These are phyloP conservation scores for Eumerus sabulonum DNA, from an alignment of 2,888 invertebrate species.

Conservation along the genomic window DNA sequence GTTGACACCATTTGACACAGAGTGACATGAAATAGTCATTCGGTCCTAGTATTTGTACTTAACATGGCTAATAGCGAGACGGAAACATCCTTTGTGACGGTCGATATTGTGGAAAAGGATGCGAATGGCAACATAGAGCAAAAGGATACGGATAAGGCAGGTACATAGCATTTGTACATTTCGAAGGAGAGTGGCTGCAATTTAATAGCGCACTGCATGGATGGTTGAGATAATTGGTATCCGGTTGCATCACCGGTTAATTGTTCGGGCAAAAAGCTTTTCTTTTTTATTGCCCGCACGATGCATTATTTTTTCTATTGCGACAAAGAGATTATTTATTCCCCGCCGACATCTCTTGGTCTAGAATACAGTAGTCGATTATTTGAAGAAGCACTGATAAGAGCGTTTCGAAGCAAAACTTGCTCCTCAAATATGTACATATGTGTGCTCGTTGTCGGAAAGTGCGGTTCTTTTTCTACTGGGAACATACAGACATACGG, in stretches of 20 bases:
- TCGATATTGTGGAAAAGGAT: conserved; percentile 1
- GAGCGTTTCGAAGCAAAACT: too few species aligned
- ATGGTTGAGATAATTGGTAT: background rate
- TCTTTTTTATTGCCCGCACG: conserved; percentile 2
- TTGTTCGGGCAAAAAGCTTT: conserved; percentile 4
- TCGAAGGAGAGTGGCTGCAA: background rate
- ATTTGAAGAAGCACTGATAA: too few species aligned
- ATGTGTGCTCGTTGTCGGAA: too few species aligned
- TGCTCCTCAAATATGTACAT: too few species aligned
- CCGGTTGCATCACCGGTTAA: conserved; percentile 10
- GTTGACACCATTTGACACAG: conserved; percentile 26
- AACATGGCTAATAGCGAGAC: conserved; percentile 37
- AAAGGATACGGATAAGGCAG: conserved; percentile 48
- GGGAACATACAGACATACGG: too few species aligned
- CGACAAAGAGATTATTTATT: too few species aligned
- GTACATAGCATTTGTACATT: conserved; percentile 27
- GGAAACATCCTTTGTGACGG: conserved; percentile 39
- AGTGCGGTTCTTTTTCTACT: too few species aligned
- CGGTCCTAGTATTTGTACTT: conserved; percentile 7
- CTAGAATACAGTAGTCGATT: too few species aligned
- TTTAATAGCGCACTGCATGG: conserved; percentile 1
- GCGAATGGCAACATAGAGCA: background rate
- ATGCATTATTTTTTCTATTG: too few species aligned
- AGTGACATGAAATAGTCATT: conserved; percentile 6
- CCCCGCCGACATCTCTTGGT: too few species aligned